Percentiles rank a stretch among this genome's conserved stretches.
Conservation (phyloP, 2,113 vertebrate species). For the Lycaon pictus region DNA sequence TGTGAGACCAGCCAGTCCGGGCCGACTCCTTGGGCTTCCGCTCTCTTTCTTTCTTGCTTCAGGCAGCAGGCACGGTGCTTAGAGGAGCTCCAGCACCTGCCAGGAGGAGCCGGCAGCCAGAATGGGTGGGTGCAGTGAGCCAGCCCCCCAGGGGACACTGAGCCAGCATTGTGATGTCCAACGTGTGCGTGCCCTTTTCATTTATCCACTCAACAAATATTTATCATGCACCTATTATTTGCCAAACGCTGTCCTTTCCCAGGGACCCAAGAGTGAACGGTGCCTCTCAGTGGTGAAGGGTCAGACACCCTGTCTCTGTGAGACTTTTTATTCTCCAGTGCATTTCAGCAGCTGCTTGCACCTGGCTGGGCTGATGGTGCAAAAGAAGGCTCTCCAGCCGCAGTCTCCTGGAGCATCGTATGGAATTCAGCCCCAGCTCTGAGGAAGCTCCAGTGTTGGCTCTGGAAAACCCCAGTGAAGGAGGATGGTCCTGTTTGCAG, state of each 20-base stretch:
- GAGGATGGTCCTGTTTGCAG: not conserved
- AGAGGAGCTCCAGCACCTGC: not conserved
- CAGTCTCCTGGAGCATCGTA: not conserved
- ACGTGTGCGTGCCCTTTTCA: not conserved
- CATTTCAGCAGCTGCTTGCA: not conserved
- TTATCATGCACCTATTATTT: not conserved
- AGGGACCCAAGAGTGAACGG: not conserved
- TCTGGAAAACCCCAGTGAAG: not conserved
- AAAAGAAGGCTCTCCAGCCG: not conserved
- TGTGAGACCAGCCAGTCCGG: accelerated
- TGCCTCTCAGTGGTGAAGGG: not conserved
- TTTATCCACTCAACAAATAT: not conserved
- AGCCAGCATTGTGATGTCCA: not conserved
- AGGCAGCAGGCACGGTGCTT: not conserved
- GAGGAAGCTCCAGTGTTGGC: not conserved
- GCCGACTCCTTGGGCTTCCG: too few species aligned
- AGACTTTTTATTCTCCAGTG: not conserved
- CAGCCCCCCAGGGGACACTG: not conserved
- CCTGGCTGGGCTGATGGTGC: not conserved
- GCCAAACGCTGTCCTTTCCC: not conserved
- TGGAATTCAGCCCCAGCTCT: not conserved
- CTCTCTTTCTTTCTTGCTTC: not conserved
- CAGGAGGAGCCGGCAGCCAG: not conserved
- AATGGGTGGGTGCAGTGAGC: not conserved
- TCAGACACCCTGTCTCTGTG: not conserved